Evolutionary conservation across 2,797 vertebrate species (phyloP), one percentile per base, ranked within the genome.

Genomic region (Myripristis murdjan): DNA sequence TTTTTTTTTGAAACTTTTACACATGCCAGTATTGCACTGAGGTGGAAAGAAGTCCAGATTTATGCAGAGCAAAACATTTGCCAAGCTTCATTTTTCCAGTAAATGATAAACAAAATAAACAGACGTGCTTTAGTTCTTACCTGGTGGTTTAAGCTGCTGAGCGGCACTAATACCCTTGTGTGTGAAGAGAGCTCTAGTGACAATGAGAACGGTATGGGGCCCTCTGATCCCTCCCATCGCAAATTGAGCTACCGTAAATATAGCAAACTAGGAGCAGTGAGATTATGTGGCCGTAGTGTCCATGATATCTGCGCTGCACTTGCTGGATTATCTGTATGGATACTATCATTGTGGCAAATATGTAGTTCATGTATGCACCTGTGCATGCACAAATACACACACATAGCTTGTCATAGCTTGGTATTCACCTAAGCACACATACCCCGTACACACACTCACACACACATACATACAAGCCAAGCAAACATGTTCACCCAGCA

Each of bases 171-270:
- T 60, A 80, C 71, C 73, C 78, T 7, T 33, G 82, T 70, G 81
- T 47, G 71, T 59, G 65, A 43, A 12, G 48, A 8, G 79, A 65
- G 81, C 73, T 26, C 55, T 10, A 57, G 87, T 62, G 83, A 89
- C 89, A 90, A 88, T 90, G 88, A 87, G 66, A 53, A 65, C 47
- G 9, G 54, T 28, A 11, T 11, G 74, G 60, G 85, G 70, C 57
- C 69, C 72, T 52, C 23, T 65, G 83, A 44, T 47, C 85, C 87
- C 90, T 55, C 89, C 90, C 88, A 63, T 37, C 20, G 77, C 71
- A 71, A 63, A 65, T 39, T n/a, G 6, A 46, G 9, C 24, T 87
- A 87, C 89, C 92, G 92, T 93, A 93, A 91, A 0, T 58, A 59
- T 70, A 4, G 22, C 0, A 64, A 20, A 46, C 35, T 0, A 1